Evolutionary conservation across 2,797 vertebrate genomes (phyloP), one percentile per base, ranked within the genome.

Genomic region (Gadopsis bispinosus): DNA sequence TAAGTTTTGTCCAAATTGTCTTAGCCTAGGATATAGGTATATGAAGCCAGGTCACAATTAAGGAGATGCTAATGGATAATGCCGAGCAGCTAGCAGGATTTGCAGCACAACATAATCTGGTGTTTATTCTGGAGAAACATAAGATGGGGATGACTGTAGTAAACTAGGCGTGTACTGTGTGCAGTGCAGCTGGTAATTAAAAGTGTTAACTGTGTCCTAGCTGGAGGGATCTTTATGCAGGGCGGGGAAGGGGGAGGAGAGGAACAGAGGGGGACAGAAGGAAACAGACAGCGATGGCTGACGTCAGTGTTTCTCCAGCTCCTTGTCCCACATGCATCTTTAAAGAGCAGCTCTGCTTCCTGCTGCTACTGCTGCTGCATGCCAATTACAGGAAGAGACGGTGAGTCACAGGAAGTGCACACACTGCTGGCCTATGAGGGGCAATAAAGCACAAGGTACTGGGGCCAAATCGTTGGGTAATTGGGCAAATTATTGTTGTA

Each of bases 321-420:
- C 72, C 84, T 87, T 76, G 86, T 90, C 88, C 91, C 88, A 91
- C 88, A 91, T 93, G 92, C 89, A 92, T 93, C 87, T 92, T 93
- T 93, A 93, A 93, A 92, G 87, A 93, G 88, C 86, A 70, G 88
- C 85, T 67, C 88, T 77, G 89, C 91, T 90, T 91, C 90, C 93
- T 90, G 91, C 87, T 82, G 93, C 91, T 85, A 91, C 93, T 79
- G 84, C 90, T 87, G 87, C 93, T 90, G 93, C 87, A 93, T 92
- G 91, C 86, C 89, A 93, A 93, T 92, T 88, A 91, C 93, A 91
- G 91, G 87, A 91, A 85, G 90, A 87, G 87, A 79, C 56, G 22
- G 79, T 87, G 92, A 91, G 85, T 91, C 92, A 90, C 90, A 86
- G 92, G 91, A 93, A 92, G 91, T 91, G 88, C 35, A 74, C 73